These are phyloP conservation scores for rabbit (Oryctolagus cuniculus) DNA, from an alignment of 2,113 vertebrate genomes.

Conservation along the genomic window DNA sequence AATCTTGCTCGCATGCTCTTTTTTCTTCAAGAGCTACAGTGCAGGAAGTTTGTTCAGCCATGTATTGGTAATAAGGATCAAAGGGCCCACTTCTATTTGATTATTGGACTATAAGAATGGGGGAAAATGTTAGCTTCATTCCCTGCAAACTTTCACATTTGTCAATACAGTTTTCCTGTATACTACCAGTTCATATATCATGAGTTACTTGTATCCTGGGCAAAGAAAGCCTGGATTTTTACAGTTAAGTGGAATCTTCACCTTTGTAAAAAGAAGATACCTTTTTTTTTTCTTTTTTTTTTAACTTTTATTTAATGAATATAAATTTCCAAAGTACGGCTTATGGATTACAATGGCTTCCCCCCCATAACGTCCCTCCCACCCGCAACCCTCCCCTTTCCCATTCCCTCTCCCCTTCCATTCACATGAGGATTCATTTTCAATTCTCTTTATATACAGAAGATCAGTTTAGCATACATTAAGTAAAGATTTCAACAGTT, in stretches of 20 bases:
- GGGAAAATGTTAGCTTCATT: conserved; percentile 31
- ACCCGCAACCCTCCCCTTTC: too few species aligned
- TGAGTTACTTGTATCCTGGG: background rate
- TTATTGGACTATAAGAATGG: background rate
- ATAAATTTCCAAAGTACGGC: too few species aligned
- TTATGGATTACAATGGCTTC: too few species aligned
- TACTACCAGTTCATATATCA: background rate
- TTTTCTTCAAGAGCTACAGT: conserved; percentile 16
- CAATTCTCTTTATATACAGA: too few species aligned
- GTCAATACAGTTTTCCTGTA: conserved; percentile 45
- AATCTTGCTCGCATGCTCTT: conserved; percentile 43
- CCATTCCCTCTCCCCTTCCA: too few species aligned
- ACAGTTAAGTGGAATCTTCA: background rate
- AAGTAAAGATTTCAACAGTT: too few species aligned
- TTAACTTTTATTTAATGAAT: too few species aligned
- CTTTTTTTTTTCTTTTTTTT: too few species aligned
- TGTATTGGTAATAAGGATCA: conserved; percentile 51
- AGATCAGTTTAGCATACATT: too few species aligned
- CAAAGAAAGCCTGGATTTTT: conserved; percentile 20
- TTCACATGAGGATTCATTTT: too few species aligned
- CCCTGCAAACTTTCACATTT: conserved; percentile 34
- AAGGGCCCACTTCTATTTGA: background rate
- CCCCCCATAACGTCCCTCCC: too few species aligned
- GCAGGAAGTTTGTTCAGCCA: conserved; percentile 39
- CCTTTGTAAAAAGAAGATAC: conserved; percentile 36